phyloP scores from a whole-genome alignment of 30 jellyfish, hydroid and myxozoan species.

The Chrysaora quinquecirrha region DNA sequence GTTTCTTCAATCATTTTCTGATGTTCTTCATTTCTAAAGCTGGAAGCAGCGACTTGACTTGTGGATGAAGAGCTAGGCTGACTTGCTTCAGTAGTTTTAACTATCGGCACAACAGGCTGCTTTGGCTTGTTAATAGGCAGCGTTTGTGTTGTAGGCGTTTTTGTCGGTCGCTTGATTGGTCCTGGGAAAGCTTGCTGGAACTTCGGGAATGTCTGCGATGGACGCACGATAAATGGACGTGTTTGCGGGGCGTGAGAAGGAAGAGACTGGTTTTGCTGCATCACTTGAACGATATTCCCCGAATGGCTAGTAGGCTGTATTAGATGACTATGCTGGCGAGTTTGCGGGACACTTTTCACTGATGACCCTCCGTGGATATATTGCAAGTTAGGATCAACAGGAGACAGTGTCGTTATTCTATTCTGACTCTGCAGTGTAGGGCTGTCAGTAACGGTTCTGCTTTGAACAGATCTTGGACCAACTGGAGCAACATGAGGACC shows the following conservation, averaged over 20 bases:
- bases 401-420: constrained; percentile 57
- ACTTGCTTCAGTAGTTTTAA: constrained; percentile 32
- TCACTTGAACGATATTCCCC: constrained; percentile 42
- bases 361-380: constrained; percentile 62
- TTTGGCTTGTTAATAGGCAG: constrained; percentile 53
- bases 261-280: constrained; percentile 38
- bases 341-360: constrained; percentile 18
- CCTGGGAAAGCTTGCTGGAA: constrained; percentile 68
- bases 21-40: constrained; percentile 84
- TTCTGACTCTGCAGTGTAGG: constrained; percentile 63
- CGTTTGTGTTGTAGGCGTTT: constrained; percentile 4
- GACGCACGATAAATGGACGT: constrained; percentile 52
- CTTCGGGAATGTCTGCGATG: constrained; percentile 51
- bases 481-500: constrained; percentile 90
- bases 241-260: constrained; percentile 35
- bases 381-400: constrained; percentile 57
- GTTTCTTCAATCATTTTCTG: constrained; percentile 96
- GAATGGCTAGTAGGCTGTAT: constrained; percentile 11
- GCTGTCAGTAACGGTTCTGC: constrained; percentile 59
- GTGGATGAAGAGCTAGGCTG: not conserved
- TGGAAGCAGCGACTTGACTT: constrained; percentile 16
- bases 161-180: constrained; percentile 74
- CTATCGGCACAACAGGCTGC: constrained; percentile 64
- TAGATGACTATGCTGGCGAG: constrained; percentile 29
- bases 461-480: constrained; percentile 87